These are phyloP conservation scores for Campylorhamphus procurvoides DNA, from an alignment of 2,113 vertebrate genomes.

Conservation along the genomic window DNA sequence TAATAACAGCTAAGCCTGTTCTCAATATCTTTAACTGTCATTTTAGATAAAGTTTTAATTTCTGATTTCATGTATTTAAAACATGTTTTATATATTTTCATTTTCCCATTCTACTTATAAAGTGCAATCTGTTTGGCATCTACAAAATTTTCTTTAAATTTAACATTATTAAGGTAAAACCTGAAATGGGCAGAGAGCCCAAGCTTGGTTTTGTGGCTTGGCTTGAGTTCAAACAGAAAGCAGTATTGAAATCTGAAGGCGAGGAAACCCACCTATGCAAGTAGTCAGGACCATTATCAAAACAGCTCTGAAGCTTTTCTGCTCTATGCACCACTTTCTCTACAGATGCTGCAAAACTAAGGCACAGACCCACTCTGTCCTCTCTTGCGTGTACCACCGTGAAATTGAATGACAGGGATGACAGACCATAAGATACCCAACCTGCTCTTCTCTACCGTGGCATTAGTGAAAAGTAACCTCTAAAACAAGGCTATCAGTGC, in stretches of 20 bases:
- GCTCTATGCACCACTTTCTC: neutral
- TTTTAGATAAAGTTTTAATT: neutral
- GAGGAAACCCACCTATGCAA: neutral
- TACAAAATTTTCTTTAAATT: conserved; percentile 18
- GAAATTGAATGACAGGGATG: fast-evolving
- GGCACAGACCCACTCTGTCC: neutral
- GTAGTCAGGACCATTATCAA: neutral
- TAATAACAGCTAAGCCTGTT: neutral
- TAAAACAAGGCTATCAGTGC: neutral
- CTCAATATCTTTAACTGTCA: neutral
- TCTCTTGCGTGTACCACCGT: fast-evolving
- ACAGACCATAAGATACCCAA: neutral
- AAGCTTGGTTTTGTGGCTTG: conserved; percentile 14
- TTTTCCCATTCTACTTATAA: neutral
- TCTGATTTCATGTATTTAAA: neutral
- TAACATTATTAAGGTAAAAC: conserved; percentile 19
- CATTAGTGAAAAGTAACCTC: neutral
- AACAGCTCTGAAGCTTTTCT: neutral
- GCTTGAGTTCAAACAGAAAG: neutral
- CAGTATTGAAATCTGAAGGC: neutral
- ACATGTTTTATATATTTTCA: neutral
- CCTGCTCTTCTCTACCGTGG: neutral
- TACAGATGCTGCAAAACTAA: neutral
- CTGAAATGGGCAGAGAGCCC: conserved; percentile 7
- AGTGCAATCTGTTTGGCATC: neutral